Base-by-base conservation (phyloP, 2,113 vertebrate species). In the Oenanthe melanoleuca region DNA sequence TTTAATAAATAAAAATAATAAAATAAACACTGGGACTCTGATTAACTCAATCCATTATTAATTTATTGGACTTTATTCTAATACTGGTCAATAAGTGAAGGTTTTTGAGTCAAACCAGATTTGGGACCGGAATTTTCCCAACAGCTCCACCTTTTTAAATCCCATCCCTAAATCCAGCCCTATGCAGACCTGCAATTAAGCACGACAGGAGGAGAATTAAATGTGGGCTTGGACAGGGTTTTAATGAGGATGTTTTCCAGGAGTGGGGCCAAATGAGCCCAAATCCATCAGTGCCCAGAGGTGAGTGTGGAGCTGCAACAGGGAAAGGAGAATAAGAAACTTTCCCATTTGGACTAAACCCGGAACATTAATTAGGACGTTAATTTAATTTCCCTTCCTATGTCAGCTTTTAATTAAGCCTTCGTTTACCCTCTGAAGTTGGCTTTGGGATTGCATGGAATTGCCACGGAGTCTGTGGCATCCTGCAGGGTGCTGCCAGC, bases 401-500 rank as follows among this genome's bases (percentile, higher is more conserved):
- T 57, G 84, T 85, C 92, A 89, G 78, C 61, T 93, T 91, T 95
- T 96, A 95, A 95, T 96, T 91, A 96, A 87, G 73, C 61, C 45
- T 87, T 53, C 55, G 26, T 57, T 87, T 81, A 9, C 52, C 72
- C n/a, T 84, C 61, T 15, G 23, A 5, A 12, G 52, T 6, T 42
- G 77, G 86, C 65, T 86, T 66, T 84, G 80, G 57, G 69, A 53
- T 55, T 24, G 21, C 38, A 15, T 3, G 87, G 87, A 11, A 42
- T 20, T 45, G 45, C 64, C 66, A 34, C 0, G 22, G 80, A 25
- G 20, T 12, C 44, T 4, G 0, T 12, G 69, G 83, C 21, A 25
- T 28, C 81, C 60, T 5, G 2, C 0, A 1, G 67, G 22, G 29
- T 0, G 4, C 1, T n/a, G 45, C 17, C 47, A n/a, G 79, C 31